A percentile compares a stretch with the other conserved stretches of the same genome.
phyloP scores from a whole-genome alignment of 2,888 invertebrate genomes.

The Drosophila yooni region DNA sequence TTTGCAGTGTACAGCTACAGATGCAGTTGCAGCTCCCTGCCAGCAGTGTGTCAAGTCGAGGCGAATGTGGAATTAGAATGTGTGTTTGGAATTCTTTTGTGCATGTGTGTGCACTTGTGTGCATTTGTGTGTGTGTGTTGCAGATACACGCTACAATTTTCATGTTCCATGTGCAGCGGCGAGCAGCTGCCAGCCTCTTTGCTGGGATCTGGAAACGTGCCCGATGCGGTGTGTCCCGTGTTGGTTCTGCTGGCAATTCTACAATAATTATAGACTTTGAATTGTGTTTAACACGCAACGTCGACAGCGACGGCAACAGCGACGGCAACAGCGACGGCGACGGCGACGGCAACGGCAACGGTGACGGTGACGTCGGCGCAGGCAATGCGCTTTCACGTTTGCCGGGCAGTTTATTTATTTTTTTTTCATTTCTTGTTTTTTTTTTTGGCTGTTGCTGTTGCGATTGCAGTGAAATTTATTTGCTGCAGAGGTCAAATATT shows the following conservation, averaged over 20 bases:
- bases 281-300: slow-evolving; percentile 84
- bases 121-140: slow-evolving; percentile 12
- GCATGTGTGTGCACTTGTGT: neutral
- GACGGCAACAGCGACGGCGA: slow-evolving; percentile 31
- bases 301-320: slow-evolving; percentile 58
- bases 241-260: slow-evolving; percentile 81
- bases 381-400: slow-evolving; percentile 74
- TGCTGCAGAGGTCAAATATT: slow-evolving; percentile 83
- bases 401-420: slow-evolving; percentile 44
- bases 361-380: slow-evolving; percentile 43
- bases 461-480: slow-evolving; percentile 81
- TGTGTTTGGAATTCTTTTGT: slow-evolving; percentile 75
- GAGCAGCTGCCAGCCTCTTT: slow-evolving; percentile 57
- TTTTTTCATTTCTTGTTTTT: slow-evolving; percentile 23
- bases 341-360: slow-evolving; percentile 55
- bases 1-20: slow-evolving; percentile 13
- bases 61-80: slow-evolving; percentile 82
- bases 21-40: slow-evolving; percentile 45
- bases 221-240: slow-evolving; percentile 53
- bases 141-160: slow-evolving; percentile 75
- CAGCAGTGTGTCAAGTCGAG: slow-evolving; percentile 68
- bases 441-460: slow-evolving; percentile 51
- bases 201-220: slow-evolving; percentile 57
- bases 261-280: slow-evolving; percentile 83
- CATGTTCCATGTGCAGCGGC: slow-evolving; percentile 71